These are phyloP conservation scores for Xiphorhynchus erythropygius DNA, from an alignment of 2,797 vertebrate species.

Conservation along the genomic window DNA sequence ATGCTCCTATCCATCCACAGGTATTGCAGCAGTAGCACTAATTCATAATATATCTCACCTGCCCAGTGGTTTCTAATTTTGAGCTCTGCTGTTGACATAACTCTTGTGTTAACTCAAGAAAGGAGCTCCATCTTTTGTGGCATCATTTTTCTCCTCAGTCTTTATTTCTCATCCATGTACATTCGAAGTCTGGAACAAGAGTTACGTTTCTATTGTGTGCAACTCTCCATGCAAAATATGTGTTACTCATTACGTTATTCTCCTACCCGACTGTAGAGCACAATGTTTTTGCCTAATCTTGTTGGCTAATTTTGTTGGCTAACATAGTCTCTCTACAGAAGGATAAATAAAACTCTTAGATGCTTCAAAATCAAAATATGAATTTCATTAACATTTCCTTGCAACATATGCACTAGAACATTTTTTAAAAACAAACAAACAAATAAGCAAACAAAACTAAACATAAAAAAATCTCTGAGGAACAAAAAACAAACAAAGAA, in stretches of 20 bases:
- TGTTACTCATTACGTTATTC: background rate
- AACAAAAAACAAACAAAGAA: background rate
- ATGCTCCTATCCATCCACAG: background rate
- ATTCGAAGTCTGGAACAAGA: background rate
- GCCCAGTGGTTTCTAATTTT: background rate
- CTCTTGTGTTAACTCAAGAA: background rate
- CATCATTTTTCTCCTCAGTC: accelerated
- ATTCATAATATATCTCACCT: background rate
- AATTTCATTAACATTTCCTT: background rate
- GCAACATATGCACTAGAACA: background rate
- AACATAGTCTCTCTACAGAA: background rate
- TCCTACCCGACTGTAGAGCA: background rate
- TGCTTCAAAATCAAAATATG: background rate
- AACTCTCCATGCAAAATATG: background rate
- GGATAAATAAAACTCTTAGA: background rate
- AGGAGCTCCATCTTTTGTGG: background rate
- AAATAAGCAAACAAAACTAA: background rate
- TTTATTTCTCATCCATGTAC: background rate
- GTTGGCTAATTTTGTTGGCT: background rate
- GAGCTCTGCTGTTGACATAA: background rate
- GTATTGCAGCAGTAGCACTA: background rate
- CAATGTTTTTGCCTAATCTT: background rate
- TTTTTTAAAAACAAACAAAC: background rate
- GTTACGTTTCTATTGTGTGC: no score
- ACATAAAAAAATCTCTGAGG: background rate